Percentiles rank a stretch among this genome's conserved stretches.
Evolutionary conservation across 2,888 invertebrate species (phyloP).

Genomic region (Chalcosyrphus nemorum): DNA sequence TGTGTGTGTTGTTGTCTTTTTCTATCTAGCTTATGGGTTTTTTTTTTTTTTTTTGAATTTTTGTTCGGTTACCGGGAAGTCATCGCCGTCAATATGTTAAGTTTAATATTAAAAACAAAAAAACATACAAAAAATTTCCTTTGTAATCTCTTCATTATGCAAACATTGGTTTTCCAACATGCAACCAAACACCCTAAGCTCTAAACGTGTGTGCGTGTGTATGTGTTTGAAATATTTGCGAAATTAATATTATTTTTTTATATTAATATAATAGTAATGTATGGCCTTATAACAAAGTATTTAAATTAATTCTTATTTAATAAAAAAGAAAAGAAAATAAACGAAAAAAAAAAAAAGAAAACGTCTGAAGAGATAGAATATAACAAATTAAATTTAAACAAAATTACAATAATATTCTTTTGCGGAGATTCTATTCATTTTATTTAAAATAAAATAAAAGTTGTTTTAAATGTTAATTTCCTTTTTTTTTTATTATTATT

Average conservation of each 20-base stretch:
- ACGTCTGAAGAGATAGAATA: slow-evolving; percentile 33
- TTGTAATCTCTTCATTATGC: slow-evolving; percentile 49
- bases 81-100: slow-evolving; percentile 39
- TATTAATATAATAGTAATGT: slow-evolving; percentile 68
- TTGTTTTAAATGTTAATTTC: slow-evolving; percentile 39
- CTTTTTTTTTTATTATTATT: slow-evolving; percentile 29
- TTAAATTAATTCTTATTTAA: slow-evolving; percentile 71
- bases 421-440: slow-evolving; percentile 49
- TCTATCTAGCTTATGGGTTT: slow-evolving; percentile 11
- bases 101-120: slow-evolving; percentile 19
- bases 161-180: slow-evolving; percentile 32
- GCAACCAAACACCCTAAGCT: slow-evolving; percentile 26
- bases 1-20: background rate
- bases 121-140: slow-evolving; percentile 29
- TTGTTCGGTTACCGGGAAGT: background rate
- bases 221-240: slow-evolving; percentile 43
- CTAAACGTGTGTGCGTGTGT: slow-evolving; percentile 51
- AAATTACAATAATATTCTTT: slow-evolving; percentile 17
- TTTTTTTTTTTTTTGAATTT: no score
- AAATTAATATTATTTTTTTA: slow-evolving; percentile 28
- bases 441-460: slow-evolving; percentile 11
- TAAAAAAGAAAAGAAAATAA: slow-evolving; percentile 34
- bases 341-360: slow-evolving; percentile 18
- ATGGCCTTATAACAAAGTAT: slow-evolving; percentile 73
- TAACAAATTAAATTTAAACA: slow-evolving; percentile 37